Conservation (phyloP, 2,888 invertebrate genomes). For the Allacma fusca region DNA sequence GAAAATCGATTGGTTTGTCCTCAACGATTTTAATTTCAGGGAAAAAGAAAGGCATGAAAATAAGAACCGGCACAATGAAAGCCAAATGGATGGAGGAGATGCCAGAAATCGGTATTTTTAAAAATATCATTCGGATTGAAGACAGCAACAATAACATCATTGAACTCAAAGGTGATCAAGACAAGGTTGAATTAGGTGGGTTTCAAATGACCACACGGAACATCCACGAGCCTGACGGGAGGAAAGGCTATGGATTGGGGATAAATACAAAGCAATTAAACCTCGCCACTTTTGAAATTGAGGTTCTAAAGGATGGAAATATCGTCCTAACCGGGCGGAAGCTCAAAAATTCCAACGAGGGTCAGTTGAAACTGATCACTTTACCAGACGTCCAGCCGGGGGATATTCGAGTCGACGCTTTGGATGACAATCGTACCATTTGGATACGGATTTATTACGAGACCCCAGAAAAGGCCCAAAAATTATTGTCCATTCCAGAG, state of each 20-base stretch:
- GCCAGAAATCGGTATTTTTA: conserved; percentile 28
- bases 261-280: conserved; percentile 34
- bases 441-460: conserved; percentile 39
- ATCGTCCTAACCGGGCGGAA: conserved; percentile 35
- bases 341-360: conserved; percentile 23
- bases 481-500: too few relatives aligned
- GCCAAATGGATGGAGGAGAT: conserved; percentile 29
- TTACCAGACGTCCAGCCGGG: conserved; percentile 16
- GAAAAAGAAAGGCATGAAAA: conserved; percentile 20
- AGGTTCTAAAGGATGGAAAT: conserved; percentile 33
- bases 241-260: conserved; percentile 29
- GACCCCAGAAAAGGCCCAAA: background rate
- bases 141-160: conserved; percentile 26
- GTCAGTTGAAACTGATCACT: conserved; percentile 28
- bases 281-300: conserved; percentile 39
- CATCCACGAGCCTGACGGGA: conserved; percentile 20
- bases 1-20: too few relatives aligned
- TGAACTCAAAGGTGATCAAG: conserved; percentile 34
- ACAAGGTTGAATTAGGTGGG: conserved; percentile 25
- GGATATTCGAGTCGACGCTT: conserved; percentile 26
- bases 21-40: conserved; percentile 22
- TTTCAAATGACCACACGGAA: conserved; percentile 35
- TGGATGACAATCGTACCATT: conserved; percentile 37
- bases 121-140: conserved; percentile 13
- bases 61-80: conserved; percentile 17